Percentiles rank a stretch among this genome's conserved stretches.
Evolutionary conservation across 1,140 invertebrate species (phyloP).

Genomic region (Mizuhopecten yessoensis): DNA sequence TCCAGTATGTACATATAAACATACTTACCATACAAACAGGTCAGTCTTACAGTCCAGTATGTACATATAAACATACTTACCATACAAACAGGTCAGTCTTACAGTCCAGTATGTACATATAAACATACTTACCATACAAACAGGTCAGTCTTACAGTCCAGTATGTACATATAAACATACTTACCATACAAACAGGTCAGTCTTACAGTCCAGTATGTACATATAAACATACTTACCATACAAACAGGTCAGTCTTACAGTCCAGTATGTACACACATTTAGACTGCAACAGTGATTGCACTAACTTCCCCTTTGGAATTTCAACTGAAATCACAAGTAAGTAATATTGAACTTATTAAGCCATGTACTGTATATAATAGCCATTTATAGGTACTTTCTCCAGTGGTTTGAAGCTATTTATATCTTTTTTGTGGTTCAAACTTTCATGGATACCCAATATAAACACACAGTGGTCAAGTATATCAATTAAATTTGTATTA

Average conservation of each 20-base stretch:
- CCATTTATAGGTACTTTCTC: too few species aligned
- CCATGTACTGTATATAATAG: too few species aligned
- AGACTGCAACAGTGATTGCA: slow-evolving; percentile 90
- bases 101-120: slow-evolving; percentile 99
- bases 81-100: slow-evolving; percentile 99
- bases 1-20: slow-evolving; percentile 98
- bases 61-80: slow-evolving; percentile 93
- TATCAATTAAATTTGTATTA: too few species aligned
- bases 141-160: slow-evolving; percentile 98
- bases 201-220: slow-evolving; percentile 97
- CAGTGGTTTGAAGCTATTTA: too few species aligned
- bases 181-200: slow-evolving; percentile 99
- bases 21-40: slow-evolving; percentile 97
- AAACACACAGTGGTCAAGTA: too few species aligned
- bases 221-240: slow-evolving; percentile 93
- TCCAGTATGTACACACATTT: slow-evolving; percentile 99
- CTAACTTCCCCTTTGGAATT: slow-evolving; percentile 88
- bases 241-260: slow-evolving; percentile 97
- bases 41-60: slow-evolving; percentile 98
- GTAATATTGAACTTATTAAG: not conserved
- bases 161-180: slow-evolving; percentile 94
- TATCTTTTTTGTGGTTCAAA: too few species aligned
- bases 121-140: slow-evolving; percentile 95
- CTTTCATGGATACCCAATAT: too few species aligned
- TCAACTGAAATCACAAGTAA: slow-evolving; percentile 82